Conservation (phyloP, 1,140 invertebrate species). For the Ceratina calcarata region DNA sequence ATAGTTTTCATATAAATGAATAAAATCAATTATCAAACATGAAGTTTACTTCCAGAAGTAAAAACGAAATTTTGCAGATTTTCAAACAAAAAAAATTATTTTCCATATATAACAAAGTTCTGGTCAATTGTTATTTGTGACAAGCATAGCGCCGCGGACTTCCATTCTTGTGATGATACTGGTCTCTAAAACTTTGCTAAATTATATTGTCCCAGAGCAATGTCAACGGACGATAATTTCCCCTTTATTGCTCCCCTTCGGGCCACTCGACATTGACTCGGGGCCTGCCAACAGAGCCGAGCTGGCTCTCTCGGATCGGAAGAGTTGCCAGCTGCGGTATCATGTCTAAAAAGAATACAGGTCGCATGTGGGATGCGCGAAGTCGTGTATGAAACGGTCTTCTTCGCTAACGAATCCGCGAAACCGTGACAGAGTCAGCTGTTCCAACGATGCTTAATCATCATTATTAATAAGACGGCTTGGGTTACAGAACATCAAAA, state of each 20-base stretch:
- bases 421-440: constrained; percentile 13
- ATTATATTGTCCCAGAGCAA: background rate
- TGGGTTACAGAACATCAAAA: background rate
- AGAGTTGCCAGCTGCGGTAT: constrained; percentile 20
- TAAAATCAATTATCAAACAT: too few relatives aligned
- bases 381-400: background rate
- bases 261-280: constrained; percentile 33
- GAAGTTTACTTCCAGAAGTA: too few relatives aligned
- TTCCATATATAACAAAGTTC: too few relatives aligned
- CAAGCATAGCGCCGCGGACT: too few relatives aligned
- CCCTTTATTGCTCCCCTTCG: constrained; percentile 8
- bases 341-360: constrained; percentile 41
- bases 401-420: background rate
- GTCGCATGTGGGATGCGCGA: constrained; percentile 17
- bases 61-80: too few relatives aligned
- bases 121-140: too few relatives aligned
- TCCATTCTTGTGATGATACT: too few relatives aligned
- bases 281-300: background rate
- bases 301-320: constrained; percentile 5
- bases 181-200: background rate
- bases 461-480: constrained; percentile 43
- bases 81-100: too few relatives aligned
- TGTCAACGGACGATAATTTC: constrained; percentile 34
- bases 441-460: constrained; percentile 19
- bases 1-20: too few relatives aligned